Percentiles rank a stretch among this genome's conserved stretches.
These are phyloP conservation scores for Crenuchus spilurus DNA, from an alignment of 2,797 vertebrate species.

Conservation along the genomic window DNA sequence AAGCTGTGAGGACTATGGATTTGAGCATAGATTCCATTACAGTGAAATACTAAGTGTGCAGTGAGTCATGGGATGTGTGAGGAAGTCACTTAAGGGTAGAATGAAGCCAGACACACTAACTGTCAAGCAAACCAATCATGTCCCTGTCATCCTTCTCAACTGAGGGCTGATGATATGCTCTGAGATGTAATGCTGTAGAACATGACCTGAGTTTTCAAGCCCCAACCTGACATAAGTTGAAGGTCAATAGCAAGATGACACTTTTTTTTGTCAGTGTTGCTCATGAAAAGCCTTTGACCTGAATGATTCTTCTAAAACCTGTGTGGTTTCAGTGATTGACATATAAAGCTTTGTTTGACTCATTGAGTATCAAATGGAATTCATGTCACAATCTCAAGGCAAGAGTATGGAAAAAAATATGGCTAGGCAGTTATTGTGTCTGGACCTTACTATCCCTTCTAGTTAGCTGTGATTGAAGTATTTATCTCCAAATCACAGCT, in stretches of 20 bases:
- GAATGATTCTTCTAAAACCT: background rate
- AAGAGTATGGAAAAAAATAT: too few species aligned
- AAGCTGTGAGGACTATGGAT: background rate
- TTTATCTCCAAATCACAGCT: too few species aligned
- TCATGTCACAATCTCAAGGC: too few species aligned
- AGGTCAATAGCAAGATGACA: slow-evolving; percentile 3
- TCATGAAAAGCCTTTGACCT: background rate
- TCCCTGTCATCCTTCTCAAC: background rate
- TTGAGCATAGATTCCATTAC: background rate
- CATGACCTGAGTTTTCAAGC: slow-evolving; percentile 1
- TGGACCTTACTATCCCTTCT: too few species aligned
- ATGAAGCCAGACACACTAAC: background rate
- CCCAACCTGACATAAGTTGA: background rate
- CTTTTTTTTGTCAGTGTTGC: background rate
- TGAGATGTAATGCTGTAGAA: background rate
- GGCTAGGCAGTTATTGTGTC: too few species aligned
- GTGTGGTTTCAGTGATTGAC: too few species aligned
- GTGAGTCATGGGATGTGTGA: background rate
- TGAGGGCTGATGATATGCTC: slow-evolving; percentile 2
- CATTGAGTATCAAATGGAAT: too few species aligned
- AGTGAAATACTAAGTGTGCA: background rate
- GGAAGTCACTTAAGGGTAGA: background rate
- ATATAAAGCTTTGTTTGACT: too few species aligned
- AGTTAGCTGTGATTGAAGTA: too few species aligned
- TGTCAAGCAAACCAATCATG: background rate